Evolutionary conservation across 2,797 vertebrate genomes (phyloP).

Genomic region (Notolepis coatsorum): DNA sequence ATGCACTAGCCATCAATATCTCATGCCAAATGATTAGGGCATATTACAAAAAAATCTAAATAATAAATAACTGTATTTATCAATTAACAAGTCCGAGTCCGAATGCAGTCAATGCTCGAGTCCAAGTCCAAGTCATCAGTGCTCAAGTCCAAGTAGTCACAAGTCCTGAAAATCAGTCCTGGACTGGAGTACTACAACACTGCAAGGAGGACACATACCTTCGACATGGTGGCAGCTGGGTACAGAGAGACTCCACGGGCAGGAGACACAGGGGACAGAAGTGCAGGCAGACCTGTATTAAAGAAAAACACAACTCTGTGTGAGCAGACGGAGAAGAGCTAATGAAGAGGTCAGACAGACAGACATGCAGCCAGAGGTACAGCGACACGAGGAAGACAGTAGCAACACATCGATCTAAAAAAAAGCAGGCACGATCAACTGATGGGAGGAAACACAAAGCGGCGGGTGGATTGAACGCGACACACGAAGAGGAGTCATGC

Average conservation of each 20-base stretch:
- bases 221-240: conserved; percentile 37
- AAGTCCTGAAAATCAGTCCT: no score
- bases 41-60: no score
- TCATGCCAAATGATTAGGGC: no score
- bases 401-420: background rate
- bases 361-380: conserved; percentile 1
- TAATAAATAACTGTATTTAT: no score
- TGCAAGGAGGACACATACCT: conserved; percentile 47
- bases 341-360: background rate
- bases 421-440: background rate
- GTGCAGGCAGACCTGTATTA: conserved; percentile 68
- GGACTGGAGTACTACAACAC: no score
- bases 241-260: conserved; percentile 54
- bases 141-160: no score
- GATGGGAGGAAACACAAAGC: background rate
- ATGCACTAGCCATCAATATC: no score
- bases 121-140: no score
- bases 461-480: background rate
- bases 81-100: no score
- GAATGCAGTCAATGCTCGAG: no score
- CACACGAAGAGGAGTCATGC: background rate
- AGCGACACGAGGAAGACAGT: background rate
- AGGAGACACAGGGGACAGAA: conserved; percentile 76
- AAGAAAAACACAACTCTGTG: conserved; percentile 8
- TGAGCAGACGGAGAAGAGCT: background rate